phyloP scores from a whole-genome alignment of 2,888 invertebrate species.

The Iphiclides podalirius region DNA sequence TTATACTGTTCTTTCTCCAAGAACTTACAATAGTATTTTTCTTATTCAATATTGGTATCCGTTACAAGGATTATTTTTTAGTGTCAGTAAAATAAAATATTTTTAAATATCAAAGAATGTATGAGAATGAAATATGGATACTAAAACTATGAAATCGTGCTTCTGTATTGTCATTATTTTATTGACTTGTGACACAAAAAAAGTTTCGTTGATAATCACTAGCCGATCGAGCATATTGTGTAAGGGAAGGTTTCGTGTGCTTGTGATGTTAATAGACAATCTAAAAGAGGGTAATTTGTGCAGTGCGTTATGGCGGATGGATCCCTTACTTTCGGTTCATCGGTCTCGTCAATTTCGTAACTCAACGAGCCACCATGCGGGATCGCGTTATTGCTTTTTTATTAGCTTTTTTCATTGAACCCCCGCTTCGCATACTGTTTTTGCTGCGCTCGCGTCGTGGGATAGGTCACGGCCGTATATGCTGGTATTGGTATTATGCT shows the following conservation, averaged over 20 bases:
- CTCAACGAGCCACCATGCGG: conserved; percentile 77
- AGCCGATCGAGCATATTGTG: conserved; percentile 3
- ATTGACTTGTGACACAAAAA: conserved; percentile 10
- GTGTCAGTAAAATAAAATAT: conserved; percentile 63
- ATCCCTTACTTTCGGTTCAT: conserved; percentile 64
- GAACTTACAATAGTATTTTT: too few species aligned
- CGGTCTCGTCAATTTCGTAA: conserved; percentile 69
- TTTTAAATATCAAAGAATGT: too few species aligned
- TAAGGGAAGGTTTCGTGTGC: conserved; percentile 13
- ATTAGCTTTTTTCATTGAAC: conserved; percentile 68
- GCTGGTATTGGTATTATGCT: conserved; percentile 77
- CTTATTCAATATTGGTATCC: too few species aligned
- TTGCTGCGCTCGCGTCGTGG: conserved; percentile 69
- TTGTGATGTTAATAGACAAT: conserved; percentile 15
- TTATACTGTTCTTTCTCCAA: too few species aligned
- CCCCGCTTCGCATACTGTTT: conserved; percentile 67
- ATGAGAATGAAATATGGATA: neutral
- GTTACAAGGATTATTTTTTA: too few species aligned
- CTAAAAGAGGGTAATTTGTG: conserved; percentile 23
- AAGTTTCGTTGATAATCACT: neutral
- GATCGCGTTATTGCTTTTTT: conserved; percentile 79
- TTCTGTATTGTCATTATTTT: conserved; percentile 29
- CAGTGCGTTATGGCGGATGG: conserved; percentile 30
- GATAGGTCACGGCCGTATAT: conserved; percentile 73
- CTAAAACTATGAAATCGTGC: conserved; percentile 24